Evolutionary conservation across 2,888 invertebrate species (phyloP).

Genomic region (Meliscaeva auricollis): DNA sequence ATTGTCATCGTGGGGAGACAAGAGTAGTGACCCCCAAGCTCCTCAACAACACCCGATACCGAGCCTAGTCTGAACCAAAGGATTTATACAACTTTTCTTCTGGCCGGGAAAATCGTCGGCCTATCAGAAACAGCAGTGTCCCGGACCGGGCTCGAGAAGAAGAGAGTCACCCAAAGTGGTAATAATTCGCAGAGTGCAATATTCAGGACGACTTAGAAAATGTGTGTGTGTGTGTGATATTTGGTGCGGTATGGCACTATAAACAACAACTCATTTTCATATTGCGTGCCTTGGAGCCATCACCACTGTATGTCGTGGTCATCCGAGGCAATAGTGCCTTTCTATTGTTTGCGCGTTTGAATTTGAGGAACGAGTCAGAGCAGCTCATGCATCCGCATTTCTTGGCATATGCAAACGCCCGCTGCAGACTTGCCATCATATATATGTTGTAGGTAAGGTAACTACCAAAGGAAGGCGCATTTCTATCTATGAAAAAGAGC

Average conservation of each 20-base stretch:
- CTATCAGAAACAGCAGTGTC: slow-evolving; percentile 74
- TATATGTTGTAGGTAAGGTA: too few species aligned
- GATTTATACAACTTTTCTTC: slow-evolving; percentile 70
- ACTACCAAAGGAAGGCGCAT: background rate
- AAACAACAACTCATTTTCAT: slow-evolving; percentile 78
- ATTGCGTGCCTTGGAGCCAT: slow-evolving; percentile 84
- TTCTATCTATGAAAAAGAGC: slow-evolving; percentile 1
- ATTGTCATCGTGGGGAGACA: slow-evolving; percentile 67
- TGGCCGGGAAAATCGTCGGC: slow-evolving; percentile 68
- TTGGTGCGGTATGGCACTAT: slow-evolving; percentile 68
- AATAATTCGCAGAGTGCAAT: slow-evolving; percentile 68
- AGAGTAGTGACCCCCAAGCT: slow-evolving; percentile 13
- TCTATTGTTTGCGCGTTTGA: slow-evolving; percentile 71
- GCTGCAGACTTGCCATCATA: slow-evolving; percentile 53
- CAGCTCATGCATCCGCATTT: slow-evolving; percentile 79
- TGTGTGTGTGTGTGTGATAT: slow-evolving; percentile 23
- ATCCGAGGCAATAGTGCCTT: slow-evolving; percentile 60
- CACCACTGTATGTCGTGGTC: slow-evolving; percentile 62
- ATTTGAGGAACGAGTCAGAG: slow-evolving; percentile 73
- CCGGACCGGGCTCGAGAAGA: slow-evolving; percentile 57
- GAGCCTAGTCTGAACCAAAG: slow-evolving; percentile 38
- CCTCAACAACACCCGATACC: slow-evolving; percentile 21
- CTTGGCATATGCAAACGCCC: slow-evolving; percentile 72
- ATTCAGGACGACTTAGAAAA: slow-evolving; percentile 27
- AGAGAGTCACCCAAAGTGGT: slow-evolving; percentile 72